Conservation (phyloP, 2,797 vertebrate species). For the Malurus splendens region DNA sequence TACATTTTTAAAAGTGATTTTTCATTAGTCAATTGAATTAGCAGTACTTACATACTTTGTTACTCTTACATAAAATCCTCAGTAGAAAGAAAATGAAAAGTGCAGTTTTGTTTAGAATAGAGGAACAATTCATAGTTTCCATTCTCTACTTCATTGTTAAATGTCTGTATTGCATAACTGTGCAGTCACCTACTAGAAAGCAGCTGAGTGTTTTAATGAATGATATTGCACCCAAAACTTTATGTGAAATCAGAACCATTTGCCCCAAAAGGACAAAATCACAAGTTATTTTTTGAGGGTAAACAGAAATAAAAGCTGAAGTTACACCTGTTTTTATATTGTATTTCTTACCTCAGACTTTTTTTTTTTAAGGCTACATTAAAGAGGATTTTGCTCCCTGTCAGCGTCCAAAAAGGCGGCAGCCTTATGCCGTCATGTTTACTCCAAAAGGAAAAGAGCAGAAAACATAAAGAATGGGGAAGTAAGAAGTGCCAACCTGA, state of each 20-base stretch:
- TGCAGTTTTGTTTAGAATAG: neutral
- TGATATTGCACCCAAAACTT: neutral
- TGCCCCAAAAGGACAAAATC: neutral
- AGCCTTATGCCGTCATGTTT: conserved; percentile 86
- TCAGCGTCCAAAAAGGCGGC: conserved; percentile 80
- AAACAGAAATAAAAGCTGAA: neutral
- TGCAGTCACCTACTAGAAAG: neutral
- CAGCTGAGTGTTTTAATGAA: neutral
- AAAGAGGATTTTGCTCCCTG: conserved; percentile 85
- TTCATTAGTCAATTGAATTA: neutral
- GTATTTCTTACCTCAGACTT: neutral
- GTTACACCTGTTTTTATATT: neutral
- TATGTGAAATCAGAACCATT: neutral
- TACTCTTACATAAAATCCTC: neutral
- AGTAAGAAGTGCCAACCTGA: neutral
- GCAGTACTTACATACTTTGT: neutral
- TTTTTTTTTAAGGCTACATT: conserved; percentile 83
- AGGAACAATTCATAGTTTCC: neutral
- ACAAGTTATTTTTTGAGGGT: neutral
- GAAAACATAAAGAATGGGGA: conserved; percentile 64
- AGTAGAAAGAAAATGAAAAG: neutral
- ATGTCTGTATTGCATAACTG: neutral
- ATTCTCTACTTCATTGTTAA: neutral
- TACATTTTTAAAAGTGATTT: neutral
- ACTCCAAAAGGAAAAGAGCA: conserved; percentile 83